phyloP scores from a whole-genome alignment of 1,140 invertebrate genomes.

The Dolichoris vasculosae region DNA sequence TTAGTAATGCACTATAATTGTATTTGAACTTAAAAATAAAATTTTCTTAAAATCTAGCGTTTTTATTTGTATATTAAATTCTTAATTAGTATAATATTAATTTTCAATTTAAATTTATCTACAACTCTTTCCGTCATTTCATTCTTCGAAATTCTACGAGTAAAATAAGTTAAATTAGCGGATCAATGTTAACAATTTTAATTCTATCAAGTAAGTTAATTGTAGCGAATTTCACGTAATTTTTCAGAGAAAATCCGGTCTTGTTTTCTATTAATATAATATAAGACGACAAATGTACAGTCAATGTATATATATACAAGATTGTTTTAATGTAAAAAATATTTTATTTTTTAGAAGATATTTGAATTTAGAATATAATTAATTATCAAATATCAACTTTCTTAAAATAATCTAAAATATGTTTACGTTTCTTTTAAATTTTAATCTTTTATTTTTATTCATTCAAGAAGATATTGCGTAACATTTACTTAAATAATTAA shows the following conservation, averaged over 20 bases:
- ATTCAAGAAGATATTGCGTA: no score
- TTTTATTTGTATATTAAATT: no score
- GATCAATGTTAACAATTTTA: not conserved
- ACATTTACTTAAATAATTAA: no score
- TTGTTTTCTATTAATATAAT: not conserved
- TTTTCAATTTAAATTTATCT: not conserved
- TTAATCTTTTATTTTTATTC: no score
- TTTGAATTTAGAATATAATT: no score
- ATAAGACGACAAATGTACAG: not conserved
- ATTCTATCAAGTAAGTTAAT: not conserved
- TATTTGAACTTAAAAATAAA: no score
- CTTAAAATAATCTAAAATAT: no score
- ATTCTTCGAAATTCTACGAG: not conserved
- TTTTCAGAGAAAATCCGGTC: not conserved
- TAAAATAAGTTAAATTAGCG: not conserved
- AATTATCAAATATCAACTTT: no score
- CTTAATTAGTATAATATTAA: not conserved
- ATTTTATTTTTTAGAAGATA: no score
- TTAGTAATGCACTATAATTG: no score
- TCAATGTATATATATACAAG: not conserved
- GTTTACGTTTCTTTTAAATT: no score
- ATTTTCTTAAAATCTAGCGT: not conserved
- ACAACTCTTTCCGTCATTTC: not conserved
- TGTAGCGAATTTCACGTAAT: not conserved
- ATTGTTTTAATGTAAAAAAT: no score